Evolutionary conservation across 2,797 vertebrate genomes (phyloP), one percentile per base, ranked within the genome.

Genomic region (Pangasius mekongensis): DNA sequence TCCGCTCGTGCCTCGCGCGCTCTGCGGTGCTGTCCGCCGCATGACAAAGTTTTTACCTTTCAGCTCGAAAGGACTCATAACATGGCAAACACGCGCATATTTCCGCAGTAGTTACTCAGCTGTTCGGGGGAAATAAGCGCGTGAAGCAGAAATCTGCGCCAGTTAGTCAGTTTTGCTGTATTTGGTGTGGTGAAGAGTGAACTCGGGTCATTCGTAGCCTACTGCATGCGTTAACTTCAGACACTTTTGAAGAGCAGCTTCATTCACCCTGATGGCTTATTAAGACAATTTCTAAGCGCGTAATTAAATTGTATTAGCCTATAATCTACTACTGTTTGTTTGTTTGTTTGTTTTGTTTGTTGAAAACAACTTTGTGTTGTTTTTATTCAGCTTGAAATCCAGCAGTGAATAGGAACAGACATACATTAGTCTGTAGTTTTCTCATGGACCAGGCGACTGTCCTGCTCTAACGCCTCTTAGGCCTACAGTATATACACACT

Each of bases 11-110:
- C 20, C 33, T 39, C 78, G 10, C 16, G 54, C 11, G 22, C 39
- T 74, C 64, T 9, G n/a, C 60, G 1, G n/a, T 4, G 30, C 8
- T 54, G 64, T 84, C 83, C 30, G 30, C 83, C 20, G 30, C 83
- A 24, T 54, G 64, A 16, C 47, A 69, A 84, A 84, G 83, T 84
- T 84, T 84, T 69, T 84, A 16, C 7, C 1, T 30, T 52, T 36
- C 7, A 69, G 47, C 10, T 84, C 83, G 83, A 24, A 16, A 18
- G 14, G 47, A 39, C 47, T 27, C 66, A 8, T 84, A 24, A 0
- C 5, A 36, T 36, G 30, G 36, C 47, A 67, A 69, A 69, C 60
- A 66, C 64, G 27, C 30, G 2, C 11, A 54, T 30, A 81, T 64
- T 64, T 64, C 6, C 24, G 39, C 60, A 49, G 18, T 11, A 49